These are phyloP conservation scores for Xanthorhoe designata DNA, from an alignment of 2,888 invertebrate species.

Conservation along the genomic window DNA sequence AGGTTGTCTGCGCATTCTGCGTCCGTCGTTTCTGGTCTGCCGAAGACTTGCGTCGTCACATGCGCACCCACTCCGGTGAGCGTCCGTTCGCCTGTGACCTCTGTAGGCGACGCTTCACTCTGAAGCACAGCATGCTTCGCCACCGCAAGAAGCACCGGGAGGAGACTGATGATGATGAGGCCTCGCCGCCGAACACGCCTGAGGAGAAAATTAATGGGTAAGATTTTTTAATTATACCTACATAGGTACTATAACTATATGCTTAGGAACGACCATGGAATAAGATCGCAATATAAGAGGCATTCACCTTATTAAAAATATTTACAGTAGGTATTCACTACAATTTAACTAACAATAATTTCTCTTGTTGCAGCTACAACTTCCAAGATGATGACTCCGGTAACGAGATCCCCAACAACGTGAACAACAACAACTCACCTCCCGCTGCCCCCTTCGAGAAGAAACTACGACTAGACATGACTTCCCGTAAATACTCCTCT, in stretches of 20 bases:
- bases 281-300: no score
- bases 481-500: constrained; percentile 79
- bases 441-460: constrained; percentile 84
- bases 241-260: no score
- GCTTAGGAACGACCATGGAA: no score
- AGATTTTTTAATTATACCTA: constrained; percentile 37
- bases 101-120: constrained; percentile 94
- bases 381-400: constrained; percentile 80
- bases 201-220: constrained; percentile 76
- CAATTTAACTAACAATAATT: background rate
- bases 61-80: constrained; percentile 97
- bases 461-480: constrained; percentile 80
- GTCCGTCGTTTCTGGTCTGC: constrained; percentile 97
- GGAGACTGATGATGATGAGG: constrained; percentile 84
- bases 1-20: constrained; percentile 96
- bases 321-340: background rate
- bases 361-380: constrained; percentile 61
- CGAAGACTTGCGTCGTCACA: constrained; percentile 96
- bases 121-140: constrained; percentile 97
- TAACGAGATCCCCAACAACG: constrained; percentile 78
- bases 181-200: constrained; percentile 75
- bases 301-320: no score
- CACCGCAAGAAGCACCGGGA: constrained; percentile 94
- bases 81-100: constrained; percentile 96
- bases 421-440: constrained; percentile 84